A percentile compares a stretch with the other conserved stretches of the same genome.
Evolutionary conservation across 1,140 invertebrate species (phyloP).

Genomic region (Cotesia typhae): DNA sequence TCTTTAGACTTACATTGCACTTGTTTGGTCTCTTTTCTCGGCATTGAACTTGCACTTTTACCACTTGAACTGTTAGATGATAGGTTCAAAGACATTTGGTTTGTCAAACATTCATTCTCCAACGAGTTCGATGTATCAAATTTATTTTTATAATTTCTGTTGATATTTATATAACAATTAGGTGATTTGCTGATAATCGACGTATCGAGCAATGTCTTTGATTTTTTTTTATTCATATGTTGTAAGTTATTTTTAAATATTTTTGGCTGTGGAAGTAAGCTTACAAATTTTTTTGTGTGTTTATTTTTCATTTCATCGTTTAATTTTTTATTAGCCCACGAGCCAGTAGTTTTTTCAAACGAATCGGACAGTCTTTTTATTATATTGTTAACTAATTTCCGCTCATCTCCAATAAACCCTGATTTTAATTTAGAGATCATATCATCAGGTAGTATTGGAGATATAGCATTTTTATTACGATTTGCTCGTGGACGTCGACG

Average conservation of each 20-base stretch:
- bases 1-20: slow-evolving; percentile 4
- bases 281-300: slow-evolving; percentile 12
- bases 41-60: slow-evolving; percentile 33
- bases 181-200: slow-evolving; percentile 51
- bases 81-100: neutral
- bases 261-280: slow-evolving; percentile 21
- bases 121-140: neutral
- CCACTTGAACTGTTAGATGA: neutral
- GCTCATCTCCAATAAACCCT: slow-evolving; percentile 42
- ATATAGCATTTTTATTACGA: slow-evolving; percentile 12
- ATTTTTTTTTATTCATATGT: slow-evolving; percentile 6
- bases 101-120: slow-evolving; percentile 16
- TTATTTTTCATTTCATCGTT: slow-evolving; percentile 8
- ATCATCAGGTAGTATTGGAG: slow-evolving; percentile 15
- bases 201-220: slow-evolving; percentile 29
- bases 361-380: slow-evolving; percentile 50
- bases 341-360: slow-evolving; percentile 34
- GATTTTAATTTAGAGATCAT: slow-evolving; percentile 36
- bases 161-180: slow-evolving; percentile 40
- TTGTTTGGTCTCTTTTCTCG: slow-evolving; percentile 26
- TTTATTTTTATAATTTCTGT: slow-evolving; percentile 23
- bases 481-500: slow-evolving; percentile 20
- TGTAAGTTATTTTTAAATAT: slow-evolving; percentile 17
- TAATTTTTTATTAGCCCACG: neutral
- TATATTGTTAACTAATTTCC: slow-evolving; percentile 47